Evolutionary conservation across 2,113 vertebrate species (phyloP).

Genomic region (Nanorana parkeri): DNA sequence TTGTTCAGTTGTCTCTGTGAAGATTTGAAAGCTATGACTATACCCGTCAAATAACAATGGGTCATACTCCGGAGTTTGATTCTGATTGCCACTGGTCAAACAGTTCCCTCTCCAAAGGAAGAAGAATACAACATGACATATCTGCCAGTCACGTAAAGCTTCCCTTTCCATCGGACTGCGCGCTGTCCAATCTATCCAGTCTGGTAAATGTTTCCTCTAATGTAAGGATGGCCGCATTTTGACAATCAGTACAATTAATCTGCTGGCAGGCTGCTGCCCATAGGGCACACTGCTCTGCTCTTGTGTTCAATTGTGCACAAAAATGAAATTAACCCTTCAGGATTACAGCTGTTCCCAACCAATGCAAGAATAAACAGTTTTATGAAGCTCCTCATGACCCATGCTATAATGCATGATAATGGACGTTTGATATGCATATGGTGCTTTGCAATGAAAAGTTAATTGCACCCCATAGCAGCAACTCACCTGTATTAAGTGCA

Average conservation of each 20-base stretch:
- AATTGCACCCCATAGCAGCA: no score
- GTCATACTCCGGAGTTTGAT: neutral
- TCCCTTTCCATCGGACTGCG: neutral
- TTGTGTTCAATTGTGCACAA: neutral
- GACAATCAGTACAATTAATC: neutral
- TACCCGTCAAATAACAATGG: neutral
- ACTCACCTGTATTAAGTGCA: no score
- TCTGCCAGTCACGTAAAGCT: neutral
- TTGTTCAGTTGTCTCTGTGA: neutral
- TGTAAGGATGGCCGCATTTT: neutral
- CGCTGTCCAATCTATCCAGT: neutral
- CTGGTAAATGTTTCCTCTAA: neutral
- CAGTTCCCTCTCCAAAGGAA: neutral
- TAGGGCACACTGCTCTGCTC: neutral
- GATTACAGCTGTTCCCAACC: neutral
- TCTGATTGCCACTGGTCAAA: neutral
- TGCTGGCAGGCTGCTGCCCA: neutral
- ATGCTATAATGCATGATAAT: no score
- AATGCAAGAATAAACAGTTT: neutral
- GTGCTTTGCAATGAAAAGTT: no score
- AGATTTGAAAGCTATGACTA: slow-evolving; percentile 1
- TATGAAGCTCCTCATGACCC: no score
- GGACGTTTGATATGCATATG: no score
- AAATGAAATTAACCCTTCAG: slow-evolving; percentile 9
- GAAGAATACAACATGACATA: slow-evolving; percentile 32